Evolutionary conservation across 2,888 invertebrate species (phyloP), one percentile per base, ranked within the genome.

Genomic region (Atherix ibis): DNA sequence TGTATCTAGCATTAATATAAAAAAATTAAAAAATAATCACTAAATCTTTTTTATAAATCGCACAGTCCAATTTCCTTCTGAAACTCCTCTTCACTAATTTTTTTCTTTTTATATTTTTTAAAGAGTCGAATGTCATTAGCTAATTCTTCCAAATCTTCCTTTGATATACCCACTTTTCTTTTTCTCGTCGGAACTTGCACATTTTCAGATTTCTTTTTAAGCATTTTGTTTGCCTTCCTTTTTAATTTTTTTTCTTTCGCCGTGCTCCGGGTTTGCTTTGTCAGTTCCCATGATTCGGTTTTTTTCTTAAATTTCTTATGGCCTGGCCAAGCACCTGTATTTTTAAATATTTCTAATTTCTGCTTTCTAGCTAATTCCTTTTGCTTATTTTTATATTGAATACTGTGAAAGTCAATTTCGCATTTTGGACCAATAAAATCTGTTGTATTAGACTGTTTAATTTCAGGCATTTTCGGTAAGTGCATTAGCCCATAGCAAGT

Each of bases 381-480:
- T 48, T 76, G 71, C 45, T 76, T 78, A 53, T 92, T 80, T 52
- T 67, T 75, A 49, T 88, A 94, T 0, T 75, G 66, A 44, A 95
- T 73, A 17, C 64, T 64, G 52, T 80, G 79, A 12, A 76, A 58
- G 56, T 94, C 82, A 5, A 88, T 63, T 22, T 73, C 53, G 4
- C 64, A 64, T 19, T 51, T 51, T 0, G 55, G 74, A 2, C 46
- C 51, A 18, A 55, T 43, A 29, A 58, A 62, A 28, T 50, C 56
- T 14, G 62, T 53, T 1, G 57, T 49, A 49, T 78, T 79, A 32
- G 60, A 58, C 25, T 75, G 75, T 52, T 79, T 85, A 3, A 92
- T 60, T 62, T 99, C 98, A 0, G 95, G 92, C 92, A 98, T 97
- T 51, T 78, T 73, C 0, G 97, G 98, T 48, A 97, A 65, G 48